Evolutionary conservation across 2,888 invertebrate genomes (phyloP), one percentile per base, ranked within the genome.

Genomic region (Caenorhabditis sp.): DNA sequence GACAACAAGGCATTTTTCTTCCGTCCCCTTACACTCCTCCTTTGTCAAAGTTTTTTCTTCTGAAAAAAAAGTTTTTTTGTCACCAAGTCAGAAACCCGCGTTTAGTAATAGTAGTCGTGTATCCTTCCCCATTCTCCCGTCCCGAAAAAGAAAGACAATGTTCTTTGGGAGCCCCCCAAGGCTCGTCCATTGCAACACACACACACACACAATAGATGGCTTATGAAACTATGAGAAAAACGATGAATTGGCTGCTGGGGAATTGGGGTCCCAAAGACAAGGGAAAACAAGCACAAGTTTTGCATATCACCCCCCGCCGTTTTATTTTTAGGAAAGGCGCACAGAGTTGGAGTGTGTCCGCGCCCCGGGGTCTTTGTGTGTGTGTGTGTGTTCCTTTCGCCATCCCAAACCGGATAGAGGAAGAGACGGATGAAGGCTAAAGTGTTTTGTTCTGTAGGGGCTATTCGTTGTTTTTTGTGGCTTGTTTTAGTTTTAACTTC

Each of bases 241-340:
- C 79, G 82, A 82, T 82, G 82, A 82, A 82, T 82, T 82, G 82
- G 77, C 68, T 82, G 66, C 66, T 77, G 73, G 82, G 82, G 82
- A 82, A 82, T 82, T 82, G 82, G 75, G 12, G 26, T 14, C 44
- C 54, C 19, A 54, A 54, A 54, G 72, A 41, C 59, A 1, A 12
- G 22, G 47, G 19, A 35, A 26, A 68, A 68, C 49, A 41, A 70
- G 59, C 70, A 54, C 70, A 79, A 79, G 79, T 79, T 79, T 79
- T 79, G 79, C 79, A 79, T 79, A 79, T 73, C 73, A 80, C 73
- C 66, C 73, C 28, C n/a, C 47, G 31, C n/a, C 16, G 24, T 28
- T 28, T 51, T 66, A 24, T 54, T 44, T 66, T 66, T 66, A 44
- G 35, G 41, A 22, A 54, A 19, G 54, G 16, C 14, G 38, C 44